A percentile compares a stretch with the other conserved stretches of the same genome.
phyloP scores from a whole-genome alignment of 2,113 vertebrate species.

The Todiramphus saurophagus region DNA sequence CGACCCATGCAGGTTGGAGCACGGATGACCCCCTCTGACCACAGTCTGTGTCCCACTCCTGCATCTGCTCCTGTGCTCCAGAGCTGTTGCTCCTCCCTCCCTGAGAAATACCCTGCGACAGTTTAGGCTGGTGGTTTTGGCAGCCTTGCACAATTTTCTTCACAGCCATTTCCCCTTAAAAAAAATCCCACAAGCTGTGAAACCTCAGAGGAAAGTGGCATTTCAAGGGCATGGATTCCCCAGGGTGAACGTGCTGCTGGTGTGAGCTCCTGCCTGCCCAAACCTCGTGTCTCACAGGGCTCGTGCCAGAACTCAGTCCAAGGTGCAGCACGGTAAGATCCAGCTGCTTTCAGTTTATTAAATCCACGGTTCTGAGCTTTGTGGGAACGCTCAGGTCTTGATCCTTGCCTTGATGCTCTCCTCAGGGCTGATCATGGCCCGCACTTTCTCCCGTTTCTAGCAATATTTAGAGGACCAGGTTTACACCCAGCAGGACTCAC shows the following conservation, averaged over 20 bases:
- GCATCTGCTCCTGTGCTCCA: accelerated
- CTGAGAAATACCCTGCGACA: accelerated
- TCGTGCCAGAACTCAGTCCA: background rate
- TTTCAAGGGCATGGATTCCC: background rate
- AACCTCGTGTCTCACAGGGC: background rate
- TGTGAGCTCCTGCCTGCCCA: background rate
- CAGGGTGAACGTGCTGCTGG: background rate
- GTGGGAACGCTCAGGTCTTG: background rate
- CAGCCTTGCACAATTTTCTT: background rate
- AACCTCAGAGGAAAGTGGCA: background rate
- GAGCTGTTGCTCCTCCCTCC: background rate
- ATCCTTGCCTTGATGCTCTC: background rate
- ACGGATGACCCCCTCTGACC: accelerated
- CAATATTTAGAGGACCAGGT: background rate
- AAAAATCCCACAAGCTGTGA: background rate
- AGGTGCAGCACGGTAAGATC: accelerated
- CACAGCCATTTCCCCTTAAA: background rate
- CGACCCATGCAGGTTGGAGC: background rate
- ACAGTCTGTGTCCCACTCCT: background rate
- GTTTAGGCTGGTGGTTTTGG: background rate
- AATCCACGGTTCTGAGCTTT: background rate
- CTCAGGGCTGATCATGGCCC: background rate
- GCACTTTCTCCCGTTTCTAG: background rate
- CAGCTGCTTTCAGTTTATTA: background rate
- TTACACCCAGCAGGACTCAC: background rate